Evolutionary conservation across 2,888 invertebrate species (phyloP).

Genomic region (Lithophane leautieri): DNA sequence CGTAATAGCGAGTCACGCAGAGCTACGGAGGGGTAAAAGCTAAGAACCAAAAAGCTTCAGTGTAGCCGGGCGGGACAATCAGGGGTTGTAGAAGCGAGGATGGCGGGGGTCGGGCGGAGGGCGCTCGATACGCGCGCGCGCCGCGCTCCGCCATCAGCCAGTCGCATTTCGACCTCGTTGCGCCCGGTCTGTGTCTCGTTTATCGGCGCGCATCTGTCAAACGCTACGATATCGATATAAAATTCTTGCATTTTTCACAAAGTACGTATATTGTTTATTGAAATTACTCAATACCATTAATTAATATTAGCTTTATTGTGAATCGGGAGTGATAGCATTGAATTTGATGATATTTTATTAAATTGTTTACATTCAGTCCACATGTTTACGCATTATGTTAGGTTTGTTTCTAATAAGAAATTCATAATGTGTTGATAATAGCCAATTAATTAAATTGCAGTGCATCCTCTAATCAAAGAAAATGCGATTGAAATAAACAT

Average conservation of each 20-base stretch:
- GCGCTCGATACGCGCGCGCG: slow-evolving; percentile 90
- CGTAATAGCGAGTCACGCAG: slow-evolving; percentile 47
- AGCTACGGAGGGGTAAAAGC: slow-evolving; percentile 70
- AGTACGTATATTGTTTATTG: slow-evolving; percentile 80
- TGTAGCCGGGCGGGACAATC: slow-evolving; percentile 75
- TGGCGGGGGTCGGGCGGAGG: slow-evolving; percentile 80
- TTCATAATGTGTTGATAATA: slow-evolving; percentile 37
- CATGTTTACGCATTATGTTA: slow-evolving; percentile 78
- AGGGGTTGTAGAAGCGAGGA: slow-evolving; percentile 82
- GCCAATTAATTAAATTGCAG: slow-evolving; percentile 42
- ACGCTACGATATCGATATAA: slow-evolving; percentile 85
- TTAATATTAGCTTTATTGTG: slow-evolving; percentile 38
- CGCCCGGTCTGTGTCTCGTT: slow-evolving; percentile 74
- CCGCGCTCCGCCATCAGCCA: slow-evolving; percentile 75
- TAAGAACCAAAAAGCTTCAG: slow-evolving; percentile 72
- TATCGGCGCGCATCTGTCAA: slow-evolving; percentile 79
- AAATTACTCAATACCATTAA: slow-evolving; percentile 48
- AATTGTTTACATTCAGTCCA: slow-evolving; percentile 86
- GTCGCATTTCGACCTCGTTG: slow-evolving; percentile 85
- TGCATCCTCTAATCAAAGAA: slow-evolving; percentile 35
- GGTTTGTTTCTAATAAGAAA: slow-evolving; percentile 62
- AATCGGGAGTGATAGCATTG: slow-evolving; percentile 59
- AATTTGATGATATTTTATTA: slow-evolving; percentile 64
- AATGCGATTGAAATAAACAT: slow-evolving; percentile 22
- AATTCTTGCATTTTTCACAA: slow-evolving; percentile 74